These are phyloP conservation scores for Cephus sareptanus DNA, from an alignment of 2,888 invertebrate species.

Conservation along the genomic window DNA sequence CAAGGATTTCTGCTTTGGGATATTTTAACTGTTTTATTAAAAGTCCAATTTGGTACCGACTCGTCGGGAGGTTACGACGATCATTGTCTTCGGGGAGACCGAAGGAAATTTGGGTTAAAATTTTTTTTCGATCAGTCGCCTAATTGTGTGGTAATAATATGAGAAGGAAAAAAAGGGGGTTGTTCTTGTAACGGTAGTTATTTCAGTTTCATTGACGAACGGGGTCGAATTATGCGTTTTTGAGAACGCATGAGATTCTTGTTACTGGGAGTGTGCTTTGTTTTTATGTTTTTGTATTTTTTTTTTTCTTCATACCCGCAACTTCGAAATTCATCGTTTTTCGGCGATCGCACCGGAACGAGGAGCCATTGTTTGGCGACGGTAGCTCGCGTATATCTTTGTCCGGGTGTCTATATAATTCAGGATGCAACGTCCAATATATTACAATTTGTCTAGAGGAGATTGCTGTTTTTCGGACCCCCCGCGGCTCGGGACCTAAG, in stretches of 20 bases:
- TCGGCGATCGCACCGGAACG: not conserved
- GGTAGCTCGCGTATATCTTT: slow-evolving; percentile 33
- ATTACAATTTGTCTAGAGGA: slow-evolving; percentile 56
- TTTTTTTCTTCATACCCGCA: not conserved
- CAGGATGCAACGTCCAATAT: slow-evolving; percentile 42
- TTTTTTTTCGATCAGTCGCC: not conserved
- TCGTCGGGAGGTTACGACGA: not conserved
- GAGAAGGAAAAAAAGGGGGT: not conserved
- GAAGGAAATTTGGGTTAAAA: not conserved
- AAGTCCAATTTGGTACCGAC: not conserved
- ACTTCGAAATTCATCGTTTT: not conserved
- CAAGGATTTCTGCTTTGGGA: not conserved
- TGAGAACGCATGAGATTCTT: not conserved
- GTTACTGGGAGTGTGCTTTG: not conserved
- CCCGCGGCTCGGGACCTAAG: slow-evolving; percentile 36
- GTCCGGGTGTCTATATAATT: slow-evolving; percentile 26
- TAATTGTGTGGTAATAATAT: not conserved
- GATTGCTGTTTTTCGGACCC: slow-evolving; percentile 38
- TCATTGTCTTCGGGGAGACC: not conserved
- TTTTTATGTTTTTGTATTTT: not conserved
- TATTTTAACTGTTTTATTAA: not conserved
- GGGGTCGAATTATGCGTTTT: not conserved
- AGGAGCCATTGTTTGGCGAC: slow-evolving; percentile 21
- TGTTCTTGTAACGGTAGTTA: not conserved
- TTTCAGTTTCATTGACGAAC: not conserved